These are phyloP conservation scores for Micronycteris hirsuta DNA, from an alignment of 2,113 vertebrate genomes.

Conservation along the genomic window DNA sequence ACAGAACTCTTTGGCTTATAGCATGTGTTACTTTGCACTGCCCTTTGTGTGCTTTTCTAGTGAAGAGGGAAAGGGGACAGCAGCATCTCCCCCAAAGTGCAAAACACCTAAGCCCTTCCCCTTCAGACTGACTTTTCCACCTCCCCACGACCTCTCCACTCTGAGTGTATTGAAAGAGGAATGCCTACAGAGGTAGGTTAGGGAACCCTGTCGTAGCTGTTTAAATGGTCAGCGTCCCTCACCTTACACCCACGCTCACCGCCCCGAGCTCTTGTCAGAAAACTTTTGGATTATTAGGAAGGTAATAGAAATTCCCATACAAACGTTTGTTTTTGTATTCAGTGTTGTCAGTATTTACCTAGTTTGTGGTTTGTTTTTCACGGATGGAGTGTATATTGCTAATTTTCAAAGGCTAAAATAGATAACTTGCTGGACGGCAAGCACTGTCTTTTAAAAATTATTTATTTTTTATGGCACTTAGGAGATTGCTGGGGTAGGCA, in stretches of 20 bases:
- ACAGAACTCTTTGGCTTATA: neutral
- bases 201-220: neutral
- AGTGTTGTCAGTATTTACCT: neutral
- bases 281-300: neutral
- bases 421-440: neutral
- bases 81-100: neutral
- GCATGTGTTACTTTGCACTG: neutral
- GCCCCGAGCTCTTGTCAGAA: neutral
- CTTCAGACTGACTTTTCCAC: neutral
- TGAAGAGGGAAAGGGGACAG: neutral
- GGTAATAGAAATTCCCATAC: neutral
- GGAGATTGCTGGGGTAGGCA: neutral
- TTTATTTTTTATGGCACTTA: neutral
- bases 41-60: neutral
- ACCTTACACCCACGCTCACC: neutral
- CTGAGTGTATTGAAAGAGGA: neutral
- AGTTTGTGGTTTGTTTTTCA: slow-evolving; percentile 33
- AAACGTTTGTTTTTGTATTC: slow-evolving; percentile 18
- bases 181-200: neutral
- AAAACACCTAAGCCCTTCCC: neutral
- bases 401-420: slow-evolving; percentile 23
- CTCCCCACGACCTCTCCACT: neutral
- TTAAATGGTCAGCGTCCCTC: neutral
- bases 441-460: neutral
- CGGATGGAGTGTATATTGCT: neutral